phyloP scores from a whole-genome alignment of 1,140 invertebrate genomes.

The Bombus waltoni region DNA sequence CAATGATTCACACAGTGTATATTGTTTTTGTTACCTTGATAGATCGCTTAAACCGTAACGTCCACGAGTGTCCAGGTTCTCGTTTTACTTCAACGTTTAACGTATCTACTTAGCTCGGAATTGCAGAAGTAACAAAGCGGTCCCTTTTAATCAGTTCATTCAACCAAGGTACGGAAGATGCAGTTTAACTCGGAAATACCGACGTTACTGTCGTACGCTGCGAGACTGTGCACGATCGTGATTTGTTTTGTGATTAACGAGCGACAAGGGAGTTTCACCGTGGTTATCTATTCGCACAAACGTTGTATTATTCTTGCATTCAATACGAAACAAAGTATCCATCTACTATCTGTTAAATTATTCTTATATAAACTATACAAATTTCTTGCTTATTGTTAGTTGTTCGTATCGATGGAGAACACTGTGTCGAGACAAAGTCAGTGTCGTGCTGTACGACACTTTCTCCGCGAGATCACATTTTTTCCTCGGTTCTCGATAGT shows the following conservation, averaged over 20 bases:
- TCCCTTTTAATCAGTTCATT: slow-evolving; percentile 7
- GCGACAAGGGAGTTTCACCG: not conserved
- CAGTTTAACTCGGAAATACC: not conserved
- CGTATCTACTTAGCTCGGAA: not conserved
- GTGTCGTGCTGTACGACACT: no score
- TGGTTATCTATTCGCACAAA: not conserved
- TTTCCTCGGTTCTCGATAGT: no score
- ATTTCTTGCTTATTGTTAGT: no score
- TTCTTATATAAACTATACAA: no score
- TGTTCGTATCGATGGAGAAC: no score
- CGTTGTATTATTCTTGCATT: not conserved
- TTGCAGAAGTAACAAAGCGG: not conserved
- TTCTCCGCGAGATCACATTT: no score
- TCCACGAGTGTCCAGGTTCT: not conserved
- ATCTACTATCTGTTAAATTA: not conserved
- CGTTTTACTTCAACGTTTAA: not conserved
- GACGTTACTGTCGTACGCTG: not conserved
- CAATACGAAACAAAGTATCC: not conserved
- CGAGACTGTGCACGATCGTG: not conserved
- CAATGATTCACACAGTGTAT: no score
- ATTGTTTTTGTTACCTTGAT: no score
- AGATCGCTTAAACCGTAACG: not conserved
- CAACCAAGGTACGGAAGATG: not conserved
- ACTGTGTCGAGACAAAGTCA: no score
- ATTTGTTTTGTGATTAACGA: not conserved